Conservation (phyloP, 1,140 invertebrate genomes). For the Branchinecta lynchi region DNA sequence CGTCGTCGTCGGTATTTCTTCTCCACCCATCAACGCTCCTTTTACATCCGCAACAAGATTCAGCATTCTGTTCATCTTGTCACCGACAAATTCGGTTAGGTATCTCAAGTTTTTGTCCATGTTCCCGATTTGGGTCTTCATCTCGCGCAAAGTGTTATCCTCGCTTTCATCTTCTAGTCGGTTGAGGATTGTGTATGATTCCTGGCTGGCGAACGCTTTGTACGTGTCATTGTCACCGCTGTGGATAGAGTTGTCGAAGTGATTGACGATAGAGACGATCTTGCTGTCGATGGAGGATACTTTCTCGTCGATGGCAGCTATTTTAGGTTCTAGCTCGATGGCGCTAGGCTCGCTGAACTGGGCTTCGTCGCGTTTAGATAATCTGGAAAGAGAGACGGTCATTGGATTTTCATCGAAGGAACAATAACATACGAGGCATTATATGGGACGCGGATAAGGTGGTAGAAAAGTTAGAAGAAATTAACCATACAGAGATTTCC, state of each 20-base stretch:
- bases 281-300: not conserved
- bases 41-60: not conserved
- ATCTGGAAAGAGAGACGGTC: not conserved
- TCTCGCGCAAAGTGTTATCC: not conserved
- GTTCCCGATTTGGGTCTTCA: not conserved
- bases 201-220: not conserved
- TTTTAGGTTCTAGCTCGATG: conserved; percentile 1
- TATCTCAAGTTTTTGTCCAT: conserved; percentile 3
- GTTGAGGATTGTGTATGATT: not conserved
- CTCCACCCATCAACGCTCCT: not conserved
- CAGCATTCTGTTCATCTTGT: not conserved
- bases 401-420: not conserved
- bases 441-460: too few species aligned
- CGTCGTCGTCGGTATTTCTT: not conserved
- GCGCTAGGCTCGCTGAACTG: not conserved
- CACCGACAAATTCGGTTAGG: not conserved
- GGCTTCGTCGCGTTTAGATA: not conserved
- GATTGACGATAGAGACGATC: not conserved
- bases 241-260: not conserved
- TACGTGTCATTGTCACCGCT: not conserved
- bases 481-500: too few species aligned
- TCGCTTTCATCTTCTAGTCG: not conserved
- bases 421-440: too few species aligned
- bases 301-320: not conserved
- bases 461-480: too few species aligned